Conservation (phyloP, 2,888 invertebrate species). For the Pocota personata region DNA sequence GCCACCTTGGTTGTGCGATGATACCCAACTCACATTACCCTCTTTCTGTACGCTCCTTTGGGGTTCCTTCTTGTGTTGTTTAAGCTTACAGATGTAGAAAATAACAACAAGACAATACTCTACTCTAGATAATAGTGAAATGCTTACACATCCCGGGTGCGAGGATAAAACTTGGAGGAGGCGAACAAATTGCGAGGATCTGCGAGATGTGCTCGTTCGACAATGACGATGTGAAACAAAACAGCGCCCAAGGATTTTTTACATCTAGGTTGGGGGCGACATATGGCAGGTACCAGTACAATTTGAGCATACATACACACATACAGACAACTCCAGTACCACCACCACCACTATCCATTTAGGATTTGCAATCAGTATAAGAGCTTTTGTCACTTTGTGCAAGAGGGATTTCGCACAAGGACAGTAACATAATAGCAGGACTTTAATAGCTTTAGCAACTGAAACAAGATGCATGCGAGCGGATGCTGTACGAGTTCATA, state of each 20-base stretch:
- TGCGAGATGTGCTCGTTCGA: constrained; percentile 65
- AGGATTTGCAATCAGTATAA: constrained; percentile 74
- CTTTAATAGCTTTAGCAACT: constrained; percentile 68
- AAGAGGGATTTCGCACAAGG: constrained; percentile 68
- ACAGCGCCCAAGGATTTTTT: constrained; percentile 60
- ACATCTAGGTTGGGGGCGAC: constrained; percentile 25
- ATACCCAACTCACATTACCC: constrained; percentile 40
- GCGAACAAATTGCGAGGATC: constrained; percentile 65
- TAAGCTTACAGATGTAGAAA: constrained; percentile 66
- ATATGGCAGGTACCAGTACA: constrained; percentile 5
- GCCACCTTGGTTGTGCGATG: constrained; percentile 17
- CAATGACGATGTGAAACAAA: constrained; percentile 70
- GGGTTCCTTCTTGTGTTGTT: constrained; percentile 43
- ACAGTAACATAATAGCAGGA: constrained; percentile 65
- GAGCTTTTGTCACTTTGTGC: constrained; percentile 74
- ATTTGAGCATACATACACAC: not conserved
- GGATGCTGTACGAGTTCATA: constrained; percentile 34
- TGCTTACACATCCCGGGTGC: constrained; percentile 36
- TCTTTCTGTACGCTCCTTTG: constrained; percentile 40
- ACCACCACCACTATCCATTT: constrained; percentile 46
- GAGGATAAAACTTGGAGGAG: constrained; percentile 34
- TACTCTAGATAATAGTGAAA: constrained; percentile 59
- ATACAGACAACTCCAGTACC: not conserved
- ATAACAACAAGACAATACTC: constrained; percentile 65
- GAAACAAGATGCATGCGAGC: constrained; percentile 55